Evolutionary conservation across 2,888 invertebrate species (phyloP).

Genomic region (Vesta saturnalis): DNA sequence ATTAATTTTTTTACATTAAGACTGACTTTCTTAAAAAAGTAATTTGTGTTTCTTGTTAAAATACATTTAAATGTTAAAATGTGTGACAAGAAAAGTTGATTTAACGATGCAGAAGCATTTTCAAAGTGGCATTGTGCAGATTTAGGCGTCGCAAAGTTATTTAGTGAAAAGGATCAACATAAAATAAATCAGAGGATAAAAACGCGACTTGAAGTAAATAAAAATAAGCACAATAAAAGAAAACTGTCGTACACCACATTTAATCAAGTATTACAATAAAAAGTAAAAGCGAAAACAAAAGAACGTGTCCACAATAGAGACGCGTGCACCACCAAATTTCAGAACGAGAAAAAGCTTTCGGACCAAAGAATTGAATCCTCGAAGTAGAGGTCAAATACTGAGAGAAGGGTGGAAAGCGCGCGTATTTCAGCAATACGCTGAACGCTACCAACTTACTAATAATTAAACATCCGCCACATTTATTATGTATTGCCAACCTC

Average conservation of each 20-base stretch:
- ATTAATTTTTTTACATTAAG: background rate
- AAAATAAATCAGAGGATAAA: conserved; percentile 31
- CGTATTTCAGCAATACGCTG: conserved; percentile 42
- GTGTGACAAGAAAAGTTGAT: background rate
- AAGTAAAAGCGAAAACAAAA: conserved; percentile 50
- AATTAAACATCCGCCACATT: conserved; percentile 58
- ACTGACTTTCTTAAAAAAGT: background rate
- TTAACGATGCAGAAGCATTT: conserved; percentile 11
- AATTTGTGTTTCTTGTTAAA: background rate
- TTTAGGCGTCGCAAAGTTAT: conserved; percentile 23
- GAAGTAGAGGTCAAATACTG: conserved; percentile 33
- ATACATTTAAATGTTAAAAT: background rate
- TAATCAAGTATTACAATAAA: conserved; percentile 54
- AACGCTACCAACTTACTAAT: conserved; percentile 53
- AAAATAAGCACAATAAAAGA: conserved; percentile 48
- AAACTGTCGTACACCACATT: conserved; percentile 48
- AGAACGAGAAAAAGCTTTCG: conserved; percentile 42
- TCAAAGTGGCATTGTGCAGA: conserved; percentile 15
- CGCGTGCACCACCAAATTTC: conserved; percentile 40
- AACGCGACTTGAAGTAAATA: conserved; percentile 39
- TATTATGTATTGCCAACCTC: conserved; percentile 59
- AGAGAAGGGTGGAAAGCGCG: conserved; percentile 26
- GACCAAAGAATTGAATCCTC: conserved; percentile 28
- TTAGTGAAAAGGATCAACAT: conserved; percentile 26
- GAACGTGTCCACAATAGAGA: conserved; percentile 48